These are phyloP conservation scores for Pipa parva DNA, from an alignment of 2,113 vertebrate species.

Conservation along the genomic window DNA sequence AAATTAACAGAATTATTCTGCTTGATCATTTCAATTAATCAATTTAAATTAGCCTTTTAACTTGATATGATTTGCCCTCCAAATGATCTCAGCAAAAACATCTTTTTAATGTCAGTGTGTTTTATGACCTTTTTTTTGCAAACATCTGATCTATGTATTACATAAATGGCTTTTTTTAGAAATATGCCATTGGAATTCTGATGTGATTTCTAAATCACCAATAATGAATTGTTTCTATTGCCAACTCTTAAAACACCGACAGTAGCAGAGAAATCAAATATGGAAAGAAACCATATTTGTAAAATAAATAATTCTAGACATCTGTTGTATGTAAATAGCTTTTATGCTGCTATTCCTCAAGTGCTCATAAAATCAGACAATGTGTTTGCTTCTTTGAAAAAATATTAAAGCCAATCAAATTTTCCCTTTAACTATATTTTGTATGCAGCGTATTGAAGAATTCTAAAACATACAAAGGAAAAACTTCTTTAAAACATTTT, in stretches of 20 bases:
- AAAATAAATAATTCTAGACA: constrained; percentile 35
- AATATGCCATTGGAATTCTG: constrained; percentile 5
- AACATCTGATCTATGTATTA: neutral
- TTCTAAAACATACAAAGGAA: too few relatives aligned
- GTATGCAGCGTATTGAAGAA: too few relatives aligned
- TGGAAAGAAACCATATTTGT: constrained; percentile 21
- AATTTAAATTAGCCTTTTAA: neutral
- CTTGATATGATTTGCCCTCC: neutral
- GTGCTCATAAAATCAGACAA: constrained; percentile 35
- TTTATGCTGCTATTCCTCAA: constrained; percentile 25
- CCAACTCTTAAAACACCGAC: constrained; percentile 4
- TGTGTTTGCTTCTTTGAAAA: constrained; percentile 25
- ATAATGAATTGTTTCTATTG: constrained; percentile 23
- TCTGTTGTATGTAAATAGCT: constrained; percentile 38
- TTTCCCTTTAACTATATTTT: too few relatives aligned
- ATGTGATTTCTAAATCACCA: constrained; percentile 23
- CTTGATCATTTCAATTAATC: too few relatives aligned
- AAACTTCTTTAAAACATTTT: too few relatives aligned
- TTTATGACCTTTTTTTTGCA: neutral
- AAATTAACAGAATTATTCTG: too few relatives aligned
- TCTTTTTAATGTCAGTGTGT: neutral
- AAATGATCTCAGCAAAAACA: constrained; percentile 5
- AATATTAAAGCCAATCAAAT: too few relatives aligned
- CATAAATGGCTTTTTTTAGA: constrained; percentile 3
- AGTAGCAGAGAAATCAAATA: constrained; percentile 1